Evolutionary conservation across 2,888 invertebrate genomes (phyloP), one percentile per base, ranked within the genome.

Genomic region (Acrocyrtus sp.): DNA sequence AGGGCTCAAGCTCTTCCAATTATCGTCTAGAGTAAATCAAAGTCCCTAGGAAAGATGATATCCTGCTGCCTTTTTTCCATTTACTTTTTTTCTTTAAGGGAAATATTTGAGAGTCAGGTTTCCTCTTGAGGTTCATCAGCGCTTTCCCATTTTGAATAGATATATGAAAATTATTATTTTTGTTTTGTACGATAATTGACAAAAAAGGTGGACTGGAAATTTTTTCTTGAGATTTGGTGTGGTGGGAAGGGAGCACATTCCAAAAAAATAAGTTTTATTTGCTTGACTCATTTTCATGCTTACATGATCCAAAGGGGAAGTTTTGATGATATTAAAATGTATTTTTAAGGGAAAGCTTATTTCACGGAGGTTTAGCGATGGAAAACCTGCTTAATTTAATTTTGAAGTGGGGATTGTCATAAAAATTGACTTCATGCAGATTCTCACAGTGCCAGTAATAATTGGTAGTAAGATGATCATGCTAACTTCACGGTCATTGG

Each of bases 1-100:
- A 29, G 45, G 56, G 58, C 50, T 47, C 41, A 50, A 72, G 53
- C 67, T 73, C 73, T 73, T 66, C 74, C 78, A 77, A 78, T 77
- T 77, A 78, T 75, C 73, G 45, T 69, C 57, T 57, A 50, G 70
- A 72, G 62, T 63, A 68, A 76, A 69, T 74, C 74, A 78, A 72
- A 74, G 66, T 62, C 62, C 26, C 22, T 24, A 43, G 68, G 68
- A 51, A 60, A 53, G 68, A 53, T 53, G 60, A 60, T 60, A 60
- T 34, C 68, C 68, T 60, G 68, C 60, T 68, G 68, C 60, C 53
- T 53, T n/a, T n/a, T n/a, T 60, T 68, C 68, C 53, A 68, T 60
- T 66, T 60, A 50, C 58, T 50, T 50, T 58, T 29, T 50, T n/a
- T n/a, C n/a, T 34, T 34, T 8, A 34, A 34, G 34, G 34, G 34